Evolutionary conservation across 2,797 vertebrate species (phyloP).

Genomic region (Tapera naevia): DNA sequence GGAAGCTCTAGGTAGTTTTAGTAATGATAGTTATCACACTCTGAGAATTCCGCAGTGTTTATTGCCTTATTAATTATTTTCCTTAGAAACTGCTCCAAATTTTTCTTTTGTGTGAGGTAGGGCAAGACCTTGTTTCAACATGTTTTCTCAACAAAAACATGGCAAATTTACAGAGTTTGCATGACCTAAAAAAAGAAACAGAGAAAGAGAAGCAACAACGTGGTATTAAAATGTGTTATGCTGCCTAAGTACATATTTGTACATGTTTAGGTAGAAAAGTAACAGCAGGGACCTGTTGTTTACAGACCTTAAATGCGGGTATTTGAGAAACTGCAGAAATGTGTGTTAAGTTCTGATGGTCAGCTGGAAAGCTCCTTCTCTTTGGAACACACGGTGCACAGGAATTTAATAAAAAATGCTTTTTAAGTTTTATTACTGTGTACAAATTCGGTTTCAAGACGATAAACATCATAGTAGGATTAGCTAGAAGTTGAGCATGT

Average conservation of each 20-base stretch:
- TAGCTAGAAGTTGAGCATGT: constrained; percentile 34
- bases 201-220: not conserved
- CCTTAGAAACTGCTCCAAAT: not conserved
- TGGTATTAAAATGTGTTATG: not conserved
- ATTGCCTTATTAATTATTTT: not conserved
- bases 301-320: not conserved
- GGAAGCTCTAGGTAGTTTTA: not conserved
- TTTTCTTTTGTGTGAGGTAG: not conserved
- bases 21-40: not conserved
- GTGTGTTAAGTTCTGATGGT: not conserved
- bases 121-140: not conserved
- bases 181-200: not conserved
- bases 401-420: constrained; percentile 41
- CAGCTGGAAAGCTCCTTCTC: not conserved
- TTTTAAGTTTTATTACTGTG: constrained; percentile 14
- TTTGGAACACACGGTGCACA: constrained; percentile 2
- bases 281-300: not conserved
- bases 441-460: constrained; percentile 30
- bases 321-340: not conserved
- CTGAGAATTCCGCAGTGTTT: not conserved
- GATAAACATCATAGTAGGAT: constrained; percentile 27
- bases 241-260: not conserved
- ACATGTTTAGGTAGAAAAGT: not conserved
- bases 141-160: not conserved
- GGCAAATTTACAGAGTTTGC: not conserved